Percentiles rank a stretch among this genome's conserved stretches.
Conservation (phyloP, 2,797 vertebrate genomes). For the Paguma larvata region DNA sequence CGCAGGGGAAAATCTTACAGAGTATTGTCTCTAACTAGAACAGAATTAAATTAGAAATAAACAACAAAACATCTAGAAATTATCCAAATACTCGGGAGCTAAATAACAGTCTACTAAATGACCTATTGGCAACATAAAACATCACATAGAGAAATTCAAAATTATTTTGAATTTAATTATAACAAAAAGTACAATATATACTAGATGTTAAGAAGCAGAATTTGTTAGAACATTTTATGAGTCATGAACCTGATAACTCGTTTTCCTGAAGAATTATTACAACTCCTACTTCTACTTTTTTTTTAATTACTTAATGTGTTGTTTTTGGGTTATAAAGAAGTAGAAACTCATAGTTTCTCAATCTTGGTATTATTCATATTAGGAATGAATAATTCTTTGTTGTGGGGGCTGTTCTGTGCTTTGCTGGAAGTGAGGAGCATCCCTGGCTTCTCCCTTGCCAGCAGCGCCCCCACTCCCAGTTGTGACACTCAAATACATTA, state of each 20-base stretch:
- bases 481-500: background rate
- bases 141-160: background rate
- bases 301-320: background rate
- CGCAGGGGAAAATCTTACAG: background rate
- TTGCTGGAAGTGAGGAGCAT: background rate
- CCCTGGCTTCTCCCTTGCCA: background rate
- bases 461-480: rapidly evolving
- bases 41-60: background rate
- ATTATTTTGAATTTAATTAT: background rate
- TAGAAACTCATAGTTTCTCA: background rate
- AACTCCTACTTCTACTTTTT: background rate
- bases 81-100: background rate
- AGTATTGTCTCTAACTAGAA: background rate
- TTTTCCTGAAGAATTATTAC: background rate
- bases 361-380: background rate
- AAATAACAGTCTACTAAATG: background rate
- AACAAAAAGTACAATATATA: background rate
- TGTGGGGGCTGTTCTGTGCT: background rate
- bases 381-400: background rate
- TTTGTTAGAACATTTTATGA: background rate
- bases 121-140: background rate
- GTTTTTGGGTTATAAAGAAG: background rate
- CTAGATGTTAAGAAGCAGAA: background rate
- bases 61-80: background rate
- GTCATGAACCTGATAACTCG: background rate